Conservation (phyloP, 2,113 vertebrate genomes). For the Turdus rufiventris region DNA sequence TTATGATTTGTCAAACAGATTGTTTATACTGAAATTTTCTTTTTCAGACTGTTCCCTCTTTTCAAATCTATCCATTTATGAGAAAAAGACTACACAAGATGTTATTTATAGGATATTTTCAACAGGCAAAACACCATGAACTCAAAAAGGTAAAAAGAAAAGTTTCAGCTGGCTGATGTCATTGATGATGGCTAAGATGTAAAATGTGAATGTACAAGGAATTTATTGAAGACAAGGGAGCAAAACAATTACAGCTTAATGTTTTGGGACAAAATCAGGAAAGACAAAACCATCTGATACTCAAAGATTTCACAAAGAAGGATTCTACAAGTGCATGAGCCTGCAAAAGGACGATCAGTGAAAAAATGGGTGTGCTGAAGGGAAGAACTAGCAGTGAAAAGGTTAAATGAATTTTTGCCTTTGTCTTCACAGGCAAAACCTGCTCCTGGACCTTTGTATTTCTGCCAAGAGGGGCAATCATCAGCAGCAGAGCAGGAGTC, state of each 20-base stretch:
- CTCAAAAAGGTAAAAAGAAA: background rate
- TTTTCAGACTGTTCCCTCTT: background rate
- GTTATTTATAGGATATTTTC: background rate
- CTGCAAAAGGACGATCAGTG: background rate
- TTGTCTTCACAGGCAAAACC: background rate
- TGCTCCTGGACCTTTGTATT: background rate
- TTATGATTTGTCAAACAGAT: background rate
- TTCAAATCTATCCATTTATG: background rate
- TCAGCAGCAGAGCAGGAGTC: background rate
- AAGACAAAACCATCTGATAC: background rate
- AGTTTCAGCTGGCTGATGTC: background rate
- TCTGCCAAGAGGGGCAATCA: background rate
- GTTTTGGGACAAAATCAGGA: background rate
- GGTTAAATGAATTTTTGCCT: background rate
- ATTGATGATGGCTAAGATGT: background rate
- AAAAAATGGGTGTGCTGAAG: background rate
- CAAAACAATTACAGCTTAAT: background rate
- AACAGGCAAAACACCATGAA: background rate
- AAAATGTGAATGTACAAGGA: background rate
- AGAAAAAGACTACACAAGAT: background rate
- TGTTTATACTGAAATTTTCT: background rate
- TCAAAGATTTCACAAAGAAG: background rate
- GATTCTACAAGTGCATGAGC: background rate
- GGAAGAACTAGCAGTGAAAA: background rate
- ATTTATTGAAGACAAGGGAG: background rate